Percentiles rank a stretch among this genome's conserved stretches.
phyloP scores from a whole-genome alignment of 2,113 vertebrate genomes.

The Fulica atra region DNA sequence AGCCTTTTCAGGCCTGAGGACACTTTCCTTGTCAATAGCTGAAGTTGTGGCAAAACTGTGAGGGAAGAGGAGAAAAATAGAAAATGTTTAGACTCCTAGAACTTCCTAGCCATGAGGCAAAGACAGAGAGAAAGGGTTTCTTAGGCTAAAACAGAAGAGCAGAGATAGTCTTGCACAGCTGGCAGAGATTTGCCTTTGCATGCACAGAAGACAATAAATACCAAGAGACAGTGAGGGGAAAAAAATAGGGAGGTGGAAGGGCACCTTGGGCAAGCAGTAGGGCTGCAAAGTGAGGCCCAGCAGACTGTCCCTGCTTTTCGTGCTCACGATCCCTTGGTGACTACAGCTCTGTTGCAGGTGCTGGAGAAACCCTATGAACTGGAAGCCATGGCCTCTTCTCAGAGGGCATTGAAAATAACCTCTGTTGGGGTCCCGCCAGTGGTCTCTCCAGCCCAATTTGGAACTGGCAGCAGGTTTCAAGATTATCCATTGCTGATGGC shows the following conservation, averaged over 20 bases:
- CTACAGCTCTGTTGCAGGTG: background rate
- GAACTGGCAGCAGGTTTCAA: background rate
- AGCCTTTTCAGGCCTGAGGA: background rate
- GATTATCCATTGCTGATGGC: background rate
- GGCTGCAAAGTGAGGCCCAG: background rate
- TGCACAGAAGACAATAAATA: background rate
- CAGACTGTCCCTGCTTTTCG: background rate
- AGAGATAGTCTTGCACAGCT: background rate
- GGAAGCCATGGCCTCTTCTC: background rate
- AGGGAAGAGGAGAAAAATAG: background rate
- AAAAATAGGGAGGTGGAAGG: background rate
- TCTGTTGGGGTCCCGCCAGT: accelerated
- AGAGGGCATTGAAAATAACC: background rate
- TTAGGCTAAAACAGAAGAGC: background rate
- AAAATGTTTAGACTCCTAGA: background rate
- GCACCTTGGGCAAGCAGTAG: background rate
- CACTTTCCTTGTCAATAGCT: background rate
- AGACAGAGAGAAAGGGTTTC: background rate
- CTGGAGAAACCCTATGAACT: background rate
- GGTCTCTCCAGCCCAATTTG: background rate
- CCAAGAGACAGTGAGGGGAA: background rate
- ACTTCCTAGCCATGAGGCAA: background rate
- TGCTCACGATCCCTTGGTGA: background rate
- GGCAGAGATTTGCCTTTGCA: background rate
- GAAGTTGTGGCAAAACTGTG: background rate